phyloP scores from a whole-genome alignment of 2,113 vertebrate genomes.

The Ciconia maguari region DNA sequence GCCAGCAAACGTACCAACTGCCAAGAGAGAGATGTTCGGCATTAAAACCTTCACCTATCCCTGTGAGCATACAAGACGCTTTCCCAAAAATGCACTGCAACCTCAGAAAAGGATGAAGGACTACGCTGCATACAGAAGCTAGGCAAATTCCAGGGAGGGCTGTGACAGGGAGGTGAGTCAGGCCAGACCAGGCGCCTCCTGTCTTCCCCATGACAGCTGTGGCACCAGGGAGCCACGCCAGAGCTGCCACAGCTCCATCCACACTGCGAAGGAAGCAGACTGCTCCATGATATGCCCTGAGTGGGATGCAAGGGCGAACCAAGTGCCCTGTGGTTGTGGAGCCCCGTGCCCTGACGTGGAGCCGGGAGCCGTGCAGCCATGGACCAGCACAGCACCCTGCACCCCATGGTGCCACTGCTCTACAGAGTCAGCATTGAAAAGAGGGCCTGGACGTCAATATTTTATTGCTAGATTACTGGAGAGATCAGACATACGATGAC shows the following conservation, averaged over 20 bases:
- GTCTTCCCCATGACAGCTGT: not conserved
- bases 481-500: not conserved
- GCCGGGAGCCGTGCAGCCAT: rapidly evolving
- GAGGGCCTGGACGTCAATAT: not conserved
- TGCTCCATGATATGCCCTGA: not conserved
- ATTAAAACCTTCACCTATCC: not conserved
- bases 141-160: not conserved
- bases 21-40: not conserved
- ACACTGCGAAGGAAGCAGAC: not conserved
- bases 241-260: not conserved
- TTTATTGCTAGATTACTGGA: not conserved
- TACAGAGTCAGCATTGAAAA: not conserved
- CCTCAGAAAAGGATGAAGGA: not conserved
- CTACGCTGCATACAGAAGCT: not conserved
- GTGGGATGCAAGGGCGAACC: rapidly evolving
- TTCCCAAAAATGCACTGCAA: not conserved
- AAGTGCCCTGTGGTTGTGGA: not conserved
- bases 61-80: not conserved
- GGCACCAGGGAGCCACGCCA: not conserved
- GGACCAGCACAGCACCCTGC: not conserved
- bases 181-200: not conserved
- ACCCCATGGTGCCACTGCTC: not conserved
- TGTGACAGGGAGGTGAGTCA: not conserved
- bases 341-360: rapidly evolving
- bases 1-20: not conserved